Evolutionary conservation across 2,797 vertebrate species (phyloP).

Genomic region (Gadopsis bispinosus): DNA sequence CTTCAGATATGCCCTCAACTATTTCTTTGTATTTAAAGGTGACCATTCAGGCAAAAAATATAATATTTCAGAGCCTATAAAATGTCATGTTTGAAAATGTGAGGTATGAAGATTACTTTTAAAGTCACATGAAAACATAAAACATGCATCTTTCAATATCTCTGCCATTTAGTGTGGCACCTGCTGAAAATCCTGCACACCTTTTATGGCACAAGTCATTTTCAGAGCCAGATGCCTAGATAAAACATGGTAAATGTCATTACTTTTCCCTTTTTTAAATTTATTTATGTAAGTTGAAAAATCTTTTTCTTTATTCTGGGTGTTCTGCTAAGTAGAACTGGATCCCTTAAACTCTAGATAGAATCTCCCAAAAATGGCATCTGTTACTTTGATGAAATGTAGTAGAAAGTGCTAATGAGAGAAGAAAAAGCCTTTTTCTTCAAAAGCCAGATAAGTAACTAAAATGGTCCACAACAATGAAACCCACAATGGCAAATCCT

Average conservation of each 20-base stretch:
- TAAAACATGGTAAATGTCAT: constrained; percentile 72
- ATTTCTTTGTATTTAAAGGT: constrained; percentile 53
- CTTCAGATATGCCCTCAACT: constrained; percentile 20
- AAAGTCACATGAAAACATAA: constrained; percentile 53
- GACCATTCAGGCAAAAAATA: constrained; percentile 41
- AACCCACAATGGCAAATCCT: neutral
- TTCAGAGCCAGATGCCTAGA: constrained; percentile 51
- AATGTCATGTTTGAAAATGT: constrained; percentile 69
- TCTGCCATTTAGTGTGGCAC: constrained; percentile 61
- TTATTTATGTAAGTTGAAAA: constrained; percentile 44
- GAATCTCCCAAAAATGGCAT: constrained; percentile 37
- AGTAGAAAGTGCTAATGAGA: constrained; percentile 16
- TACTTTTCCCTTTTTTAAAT: constrained; percentile 32
- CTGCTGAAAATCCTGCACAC: constrained; percentile 40
- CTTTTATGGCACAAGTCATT: constrained; percentile 41
- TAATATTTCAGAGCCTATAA: constrained; percentile 49
- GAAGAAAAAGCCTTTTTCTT: neutral
- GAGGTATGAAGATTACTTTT: constrained; percentile 44
- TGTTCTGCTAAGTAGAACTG: constrained; percentile 23
- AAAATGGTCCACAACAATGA: constrained; percentile 10
- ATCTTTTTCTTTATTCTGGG: constrained; percentile 37
- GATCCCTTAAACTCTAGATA: constrained; percentile 34
- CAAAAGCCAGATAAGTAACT: constrained; percentile 17
- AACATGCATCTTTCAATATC: constrained; percentile 31
- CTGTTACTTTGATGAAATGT: constrained; percentile 33